Base-by-base conservation (phyloP, 2,113 vertebrate genomes). In the Nothoprocta perdicaria region DNA sequence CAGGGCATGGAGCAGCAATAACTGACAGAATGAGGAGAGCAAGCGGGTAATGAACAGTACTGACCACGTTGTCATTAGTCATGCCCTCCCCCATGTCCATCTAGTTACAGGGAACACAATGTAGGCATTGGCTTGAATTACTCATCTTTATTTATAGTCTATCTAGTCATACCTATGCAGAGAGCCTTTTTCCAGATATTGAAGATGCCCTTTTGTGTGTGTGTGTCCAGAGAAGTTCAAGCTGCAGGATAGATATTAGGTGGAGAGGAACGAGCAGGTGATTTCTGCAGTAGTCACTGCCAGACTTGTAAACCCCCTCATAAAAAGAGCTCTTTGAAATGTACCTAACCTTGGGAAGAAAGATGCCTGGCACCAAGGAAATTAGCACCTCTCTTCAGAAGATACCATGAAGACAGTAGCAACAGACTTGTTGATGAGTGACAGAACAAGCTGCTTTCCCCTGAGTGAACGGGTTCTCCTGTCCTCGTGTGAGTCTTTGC, bases 401-500 rank as follows among this genome's bases (percentile, higher is more conserved):
- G 41, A 17, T 67, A 21, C 9, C 24, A 26, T 48, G 10, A 74
- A 58, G 11, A 35, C 6, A 63, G 8, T 27, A 19, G 80, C n/a
- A 43, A 43, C 41, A 43, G 41, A 43, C 35, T 71, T 76, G 16
- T n/a, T 85, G 76, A 71, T 61, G 9, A 80, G 33, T 0, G 2
- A 46, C 18, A n/a, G 24, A 66, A 33, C n/a, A 72, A 78, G 31
- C 50, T 55, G 15, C 40, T 77, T 86, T 73, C 14, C 40, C 72
- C 26, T 60, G 52, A 85, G 40, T 5, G 0, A 41, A 29, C 21
- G 17, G 33, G 26, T 29, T 85, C 60, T 40, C n/a, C 16, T 83
- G 3, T 24, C 29, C 8, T 26, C 17, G n/a, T 1, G 0, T 18
- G 6, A 40, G 23, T 55, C 9, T n/a, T 33, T 61, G 52, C 35